phyloP scores from a whole-genome alignment of 2,113 vertebrate genomes.

The Dinomys branickii region DNA sequence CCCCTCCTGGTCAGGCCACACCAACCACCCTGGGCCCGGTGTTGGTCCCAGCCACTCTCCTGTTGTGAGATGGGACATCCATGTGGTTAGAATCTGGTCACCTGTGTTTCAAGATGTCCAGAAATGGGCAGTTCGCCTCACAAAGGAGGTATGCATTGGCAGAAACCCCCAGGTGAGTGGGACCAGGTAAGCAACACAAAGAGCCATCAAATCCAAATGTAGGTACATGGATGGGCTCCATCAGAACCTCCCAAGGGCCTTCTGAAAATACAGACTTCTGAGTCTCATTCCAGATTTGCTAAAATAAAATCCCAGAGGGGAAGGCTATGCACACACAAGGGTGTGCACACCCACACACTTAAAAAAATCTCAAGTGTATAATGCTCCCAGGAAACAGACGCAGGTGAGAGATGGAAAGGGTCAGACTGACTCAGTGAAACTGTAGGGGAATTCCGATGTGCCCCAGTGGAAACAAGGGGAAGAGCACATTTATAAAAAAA shows the following conservation, averaged over 20 bases:
- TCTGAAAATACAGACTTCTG: background rate
- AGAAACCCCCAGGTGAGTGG: background rate
- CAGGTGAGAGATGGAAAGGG: background rate
- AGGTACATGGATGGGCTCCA: too few relatives aligned
- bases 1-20: background rate
- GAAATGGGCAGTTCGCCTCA: background rate
- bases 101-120: background rate
- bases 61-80: background rate
- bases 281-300: background rate
- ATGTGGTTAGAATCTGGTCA: background rate
- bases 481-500: background rate
- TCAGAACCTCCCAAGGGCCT: background rate
- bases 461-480: background rate
- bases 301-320: background rate
- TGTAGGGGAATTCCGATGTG: background rate
- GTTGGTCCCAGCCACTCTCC: too few relatives aligned
- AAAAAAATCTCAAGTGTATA: background rate
- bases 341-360: background rate
- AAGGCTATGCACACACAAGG: background rate
- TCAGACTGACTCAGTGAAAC: background rate
- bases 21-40: rapidly evolving
- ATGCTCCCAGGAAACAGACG: background rate
- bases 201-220: background rate
- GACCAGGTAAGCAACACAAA: background rate
- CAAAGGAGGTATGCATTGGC: background rate